Evolutionary conservation across 2,797 vertebrate species (phyloP).

Genomic region (Ispidina lecontei): DNA sequence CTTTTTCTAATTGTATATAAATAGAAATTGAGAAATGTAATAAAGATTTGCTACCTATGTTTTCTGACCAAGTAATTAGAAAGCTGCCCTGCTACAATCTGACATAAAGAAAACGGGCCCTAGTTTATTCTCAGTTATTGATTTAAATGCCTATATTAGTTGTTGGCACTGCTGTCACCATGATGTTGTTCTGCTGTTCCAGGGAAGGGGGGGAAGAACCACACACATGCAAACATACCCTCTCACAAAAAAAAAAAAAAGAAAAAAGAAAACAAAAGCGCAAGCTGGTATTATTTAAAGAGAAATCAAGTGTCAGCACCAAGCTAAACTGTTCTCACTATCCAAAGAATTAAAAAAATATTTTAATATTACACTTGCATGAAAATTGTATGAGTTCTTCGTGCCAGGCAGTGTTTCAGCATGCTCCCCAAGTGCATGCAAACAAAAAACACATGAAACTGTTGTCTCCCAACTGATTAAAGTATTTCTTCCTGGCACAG

Average conservation of each 20-base stretch:
- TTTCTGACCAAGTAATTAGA: neutral
- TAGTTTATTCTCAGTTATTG: neutral
- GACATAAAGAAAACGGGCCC: neutral
- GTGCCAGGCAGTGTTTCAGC: conserved; percentile 63
- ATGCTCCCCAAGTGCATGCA: conserved; percentile 63
- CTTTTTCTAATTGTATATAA: neutral
- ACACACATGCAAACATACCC: neutral
- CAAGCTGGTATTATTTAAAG: conserved; percentile 54
- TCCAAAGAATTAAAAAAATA: conserved; percentile 54
- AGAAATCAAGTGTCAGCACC: conserved; percentile 63
- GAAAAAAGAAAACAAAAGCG: neutral
- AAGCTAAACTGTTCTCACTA: conserved; percentile 54
- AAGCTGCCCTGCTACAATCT: neutral
- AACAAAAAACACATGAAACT: conserved; percentile 73
- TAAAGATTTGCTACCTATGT: neutral
- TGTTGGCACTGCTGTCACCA: neutral
- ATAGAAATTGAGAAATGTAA: neutral
- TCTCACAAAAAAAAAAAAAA: neutral
- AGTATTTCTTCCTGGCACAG: conserved; percentile 67
- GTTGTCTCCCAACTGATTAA: conserved; percentile 68
- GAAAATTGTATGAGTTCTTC: conserved; percentile 54
- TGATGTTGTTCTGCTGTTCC: neutral
- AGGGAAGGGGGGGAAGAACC: neutral
- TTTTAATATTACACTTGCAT: conserved; percentile 44
- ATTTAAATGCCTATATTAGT: neutral